Evolutionary conservation across 2,888 invertebrate species (phyloP), one percentile per base, ranked within the genome.

Genomic region (Miltochrista miniata): DNA sequence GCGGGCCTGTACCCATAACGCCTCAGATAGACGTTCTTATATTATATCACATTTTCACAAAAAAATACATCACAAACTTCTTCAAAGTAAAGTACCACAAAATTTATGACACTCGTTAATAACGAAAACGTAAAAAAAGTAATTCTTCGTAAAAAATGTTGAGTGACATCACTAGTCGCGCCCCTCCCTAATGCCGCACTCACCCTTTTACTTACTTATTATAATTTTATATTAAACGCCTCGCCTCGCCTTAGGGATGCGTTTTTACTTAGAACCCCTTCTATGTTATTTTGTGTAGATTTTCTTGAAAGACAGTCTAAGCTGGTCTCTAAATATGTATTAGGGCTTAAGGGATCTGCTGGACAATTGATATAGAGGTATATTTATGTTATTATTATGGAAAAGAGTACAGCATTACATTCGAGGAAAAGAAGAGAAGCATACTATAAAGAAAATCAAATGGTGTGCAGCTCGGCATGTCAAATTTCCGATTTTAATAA

Each of bases 161-260:
- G 38, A 12, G 33, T 51, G 43, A 29, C 40, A 48, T 45, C 52
- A 53, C 52, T 53, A 53, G 8, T 5, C 14, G 2, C 18, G 42
- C 45, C 51, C 50, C 50, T 34, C 57, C 47, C 51, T 55, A 63
- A 58, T 56, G 54, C 54, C 29, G 38, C 51, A 52, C 60, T 51
- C 70, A 70, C 73, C 75, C 75, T 68, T 72, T 70, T 66, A 70
- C 71, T 70, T 66, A 70, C 71, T 65, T 74, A 74, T 74, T 74
- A 71, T 70, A 74, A 72, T 74, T 70, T 72, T 61, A 68, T 72
- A 74, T 74, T 68, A 72, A 68, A 64, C 54, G 51, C 54, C 46
- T 41, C 45, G 40, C 35, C 48, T 41, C 40, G 46, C 50, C 54
- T 59, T 62, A 52, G 42, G 54, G 59, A 56, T 56, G 65, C 55